Conservation (phyloP, 2,888 invertebrate species). For the Xanthostigma xanthostigma region DNA sequence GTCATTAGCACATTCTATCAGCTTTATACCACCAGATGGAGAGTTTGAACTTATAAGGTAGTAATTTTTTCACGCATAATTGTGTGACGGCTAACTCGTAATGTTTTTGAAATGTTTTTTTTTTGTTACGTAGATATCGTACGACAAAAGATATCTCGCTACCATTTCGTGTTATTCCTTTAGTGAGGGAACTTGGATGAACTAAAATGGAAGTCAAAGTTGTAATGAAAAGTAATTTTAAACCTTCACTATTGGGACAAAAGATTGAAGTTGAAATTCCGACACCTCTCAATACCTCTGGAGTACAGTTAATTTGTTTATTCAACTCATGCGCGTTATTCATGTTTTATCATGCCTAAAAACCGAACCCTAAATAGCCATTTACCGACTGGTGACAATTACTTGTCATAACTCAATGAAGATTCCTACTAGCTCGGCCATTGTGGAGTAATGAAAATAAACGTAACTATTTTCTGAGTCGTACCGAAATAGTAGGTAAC, state of each 20-base stretch:
- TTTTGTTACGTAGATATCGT: slow-evolving; percentile 56
- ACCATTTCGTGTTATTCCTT: slow-evolving; percentile 97
- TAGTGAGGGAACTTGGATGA: slow-evolving; percentile 94
- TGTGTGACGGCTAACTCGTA: neutral
- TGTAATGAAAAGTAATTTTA: slow-evolving; percentile 97
- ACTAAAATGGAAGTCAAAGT: slow-evolving; percentile 99
- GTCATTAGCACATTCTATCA: slow-evolving; percentile 98
- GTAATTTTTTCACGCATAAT: slow-evolving; percentile 6
- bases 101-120: slow-evolving; percentile 2
- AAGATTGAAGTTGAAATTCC: slow-evolving; percentile 99
- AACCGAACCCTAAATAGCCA: too few species aligned
- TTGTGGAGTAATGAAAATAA: too few species aligned
- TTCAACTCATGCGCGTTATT: too few species aligned
- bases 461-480: too few species aligned
- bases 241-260: slow-evolving; percentile 92
- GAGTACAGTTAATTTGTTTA: slow-evolving; percentile 97
- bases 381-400: too few species aligned
- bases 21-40: slow-evolving; percentile 99
- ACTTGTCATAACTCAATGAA: too few species aligned
- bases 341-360: too few species aligned
- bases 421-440: too few species aligned
- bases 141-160: slow-evolving; percentile 99
- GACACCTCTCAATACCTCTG: slow-evolving; percentile 95
- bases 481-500: too few species aligned
- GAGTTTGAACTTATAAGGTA: slow-evolving; percentile 99